Base-by-base conservation (phyloP, 2,888 invertebrate species). In the Prenolepis imparis region DNA sequence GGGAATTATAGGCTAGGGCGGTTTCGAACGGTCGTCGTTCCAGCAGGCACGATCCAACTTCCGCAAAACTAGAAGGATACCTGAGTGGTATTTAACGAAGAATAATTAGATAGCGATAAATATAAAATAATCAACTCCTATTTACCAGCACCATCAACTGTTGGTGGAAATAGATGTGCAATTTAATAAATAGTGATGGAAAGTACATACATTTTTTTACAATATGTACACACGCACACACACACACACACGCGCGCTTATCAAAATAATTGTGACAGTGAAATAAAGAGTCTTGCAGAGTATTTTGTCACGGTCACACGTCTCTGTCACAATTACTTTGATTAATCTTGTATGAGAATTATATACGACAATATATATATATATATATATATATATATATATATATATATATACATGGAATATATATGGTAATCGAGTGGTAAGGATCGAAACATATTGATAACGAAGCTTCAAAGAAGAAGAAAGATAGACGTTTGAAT, bases 401-500 rank as follows among this genome's bases (percentile, higher is more conserved):
- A 36, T 36, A 36, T 36, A 36, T 36, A 36, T 36, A 5, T 5
- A 36, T 36, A 36, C 5, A 36, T 36, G 36, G 4, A 36, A 61
- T 55, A 18, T 12, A 68, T 21, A 36, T 28, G 28, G 57, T 72
- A 84, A 84, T 70, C 63, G 39, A 59, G 41, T 59, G n/a, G 61
- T 55, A 67, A 77, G 74, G 66, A 70, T 72, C 67, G 52, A 70
- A 84, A 81, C 68, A 70, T 68, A 66, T 77, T 75, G 84, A 88
- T 84, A 88, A 89, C 88, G 85, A 90, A 86, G 84, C 86, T 83
- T 68, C 81, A 70, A 82, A 80, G 82, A 78, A 72, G 82, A 81
- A 61, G 74, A 82, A 78, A 84, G 63, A 86, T 83, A 83, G 83
- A 86, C 87, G 87, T 63, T 88, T 84, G 89, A 90, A 93, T 93